Conservation (phyloP, 2,888 invertebrate genomes). For the Hermaeophaga mercurialis region DNA sequence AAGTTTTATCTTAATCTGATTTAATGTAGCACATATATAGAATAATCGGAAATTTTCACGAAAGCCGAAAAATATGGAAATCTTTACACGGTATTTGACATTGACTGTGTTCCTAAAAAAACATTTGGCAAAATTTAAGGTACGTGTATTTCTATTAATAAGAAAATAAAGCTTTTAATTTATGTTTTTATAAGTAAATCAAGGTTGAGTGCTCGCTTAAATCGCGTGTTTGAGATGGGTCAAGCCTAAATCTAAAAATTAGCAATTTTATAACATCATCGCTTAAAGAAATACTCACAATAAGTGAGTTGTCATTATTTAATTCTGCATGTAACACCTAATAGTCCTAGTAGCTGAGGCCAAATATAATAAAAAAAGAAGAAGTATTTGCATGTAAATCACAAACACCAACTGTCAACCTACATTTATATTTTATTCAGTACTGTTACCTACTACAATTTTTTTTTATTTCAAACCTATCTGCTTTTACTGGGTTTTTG, state of each 20-base stretch:
- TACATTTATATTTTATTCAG: too few relatives aligned
- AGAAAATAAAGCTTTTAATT: not conserved
- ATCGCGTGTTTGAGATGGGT: not conserved
- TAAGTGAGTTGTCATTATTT: not conserved
- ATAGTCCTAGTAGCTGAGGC: too few relatives aligned
- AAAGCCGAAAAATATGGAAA: not conserved
- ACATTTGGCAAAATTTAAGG: not conserved
- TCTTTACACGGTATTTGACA: not conserved
- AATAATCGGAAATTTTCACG: not conserved
- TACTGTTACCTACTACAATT: too few relatives aligned
- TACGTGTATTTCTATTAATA: not conserved
- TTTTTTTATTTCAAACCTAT: too few relatives aligned
- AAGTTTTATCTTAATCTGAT: not conserved
- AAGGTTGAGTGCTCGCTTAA: not conserved
- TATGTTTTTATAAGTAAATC: not conserved
- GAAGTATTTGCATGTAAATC: too few relatives aligned
- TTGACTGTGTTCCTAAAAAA: not conserved
- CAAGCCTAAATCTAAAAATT: not conserved
- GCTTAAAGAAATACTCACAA: too few relatives aligned
- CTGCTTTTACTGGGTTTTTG: too few relatives aligned
- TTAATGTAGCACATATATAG: not conserved
- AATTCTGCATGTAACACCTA: too few relatives aligned
- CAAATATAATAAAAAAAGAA: too few relatives aligned
- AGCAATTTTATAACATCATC: too few relatives aligned
- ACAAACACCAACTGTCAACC: too few relatives aligned